Evolutionary conservation across 2,888 invertebrate genomes (phyloP).

Genomic region (Oligia latruncula): DNA sequence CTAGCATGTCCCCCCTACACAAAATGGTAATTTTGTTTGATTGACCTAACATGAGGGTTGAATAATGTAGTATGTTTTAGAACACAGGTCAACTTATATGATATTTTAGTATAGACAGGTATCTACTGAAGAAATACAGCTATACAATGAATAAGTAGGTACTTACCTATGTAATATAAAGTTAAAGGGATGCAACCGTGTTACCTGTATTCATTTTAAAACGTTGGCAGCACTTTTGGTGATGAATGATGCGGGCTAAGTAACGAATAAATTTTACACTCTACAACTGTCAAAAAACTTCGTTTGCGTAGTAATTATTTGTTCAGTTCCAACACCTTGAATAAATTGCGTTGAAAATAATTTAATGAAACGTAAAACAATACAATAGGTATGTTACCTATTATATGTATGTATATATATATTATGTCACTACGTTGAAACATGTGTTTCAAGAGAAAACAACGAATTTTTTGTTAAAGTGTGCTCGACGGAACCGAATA

Average conservation of each 20-base stretch:
- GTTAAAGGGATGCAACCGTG: too few relatives aligned
- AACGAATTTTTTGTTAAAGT: not conserved
- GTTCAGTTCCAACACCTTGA: not conserved
- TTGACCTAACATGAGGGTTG: constrained; percentile 38
- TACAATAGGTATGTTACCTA: not conserved
- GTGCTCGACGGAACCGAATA: not conserved
- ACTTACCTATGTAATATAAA: not conserved
- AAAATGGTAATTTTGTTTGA: constrained; percentile 39
- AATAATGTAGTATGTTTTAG: constrained; percentile 24
- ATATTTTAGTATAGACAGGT: not conserved
- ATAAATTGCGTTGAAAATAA: not conserved
- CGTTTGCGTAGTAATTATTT: not conserved
- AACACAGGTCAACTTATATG: not conserved
- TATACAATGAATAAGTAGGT: not conserved
- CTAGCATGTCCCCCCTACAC: constrained; percentile 8
- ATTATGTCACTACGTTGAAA: too few relatives aligned
- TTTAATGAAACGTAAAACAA: constrained; percentile 1
- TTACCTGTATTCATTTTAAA: not conserved
- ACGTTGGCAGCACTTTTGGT: not conserved
- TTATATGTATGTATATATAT: too few relatives aligned
- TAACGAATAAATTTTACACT: not conserved
- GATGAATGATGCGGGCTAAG: not conserved
- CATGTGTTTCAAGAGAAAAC: not conserved
- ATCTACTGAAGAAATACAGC: too few relatives aligned
- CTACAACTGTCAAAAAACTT: not conserved